Evolutionary conservation across 2,797 vertebrate species (phyloP).

Genomic region (Chrysocyon brachyurus): DNA sequence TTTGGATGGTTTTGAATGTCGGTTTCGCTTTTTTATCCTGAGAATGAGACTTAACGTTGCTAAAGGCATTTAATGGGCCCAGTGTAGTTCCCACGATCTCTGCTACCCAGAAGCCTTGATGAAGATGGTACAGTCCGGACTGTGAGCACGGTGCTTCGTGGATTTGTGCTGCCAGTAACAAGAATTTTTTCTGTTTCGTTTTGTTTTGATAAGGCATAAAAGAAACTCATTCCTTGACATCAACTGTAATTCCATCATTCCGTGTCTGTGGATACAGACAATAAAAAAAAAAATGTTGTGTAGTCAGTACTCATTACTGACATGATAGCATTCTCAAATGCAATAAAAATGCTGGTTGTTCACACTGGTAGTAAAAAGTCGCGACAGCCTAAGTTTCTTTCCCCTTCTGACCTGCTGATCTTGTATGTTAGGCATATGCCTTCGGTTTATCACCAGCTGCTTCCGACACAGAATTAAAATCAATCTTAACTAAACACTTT

Average conservation of each 20-base stretch:
- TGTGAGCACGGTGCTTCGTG: constrained; percentile 92
- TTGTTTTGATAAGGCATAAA: constrained; percentile 90
- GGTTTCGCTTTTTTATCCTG: constrained; percentile 82
- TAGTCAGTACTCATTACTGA: constrained; percentile 96
- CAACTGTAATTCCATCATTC: constrained; percentile 96
- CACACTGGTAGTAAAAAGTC: constrained; percentile 91
- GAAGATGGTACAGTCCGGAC: constrained; percentile 89
- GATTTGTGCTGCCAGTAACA: constrained; percentile 91
- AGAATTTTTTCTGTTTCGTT: constrained; percentile 87
- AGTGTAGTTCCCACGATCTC: constrained; percentile 77
- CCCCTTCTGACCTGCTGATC: constrained; percentile 61
- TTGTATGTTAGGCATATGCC: neutral
- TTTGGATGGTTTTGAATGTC: constrained; percentile 83
- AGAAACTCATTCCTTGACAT: constrained; percentile 95
- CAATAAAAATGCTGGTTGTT: constrained; percentile 99
- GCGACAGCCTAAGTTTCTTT: constrained; percentile 88
- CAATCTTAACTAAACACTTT: constrained; percentile 3
- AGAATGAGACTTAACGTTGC: constrained; percentile 84
- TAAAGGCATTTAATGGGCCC: constrained; percentile 83
- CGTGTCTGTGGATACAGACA: constrained; percentile 96
- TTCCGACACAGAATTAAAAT: neutral
- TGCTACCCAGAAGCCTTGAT: constrained; percentile 88
- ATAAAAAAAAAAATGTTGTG: constrained; percentile 94
- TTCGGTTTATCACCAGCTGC: constrained; percentile 43
- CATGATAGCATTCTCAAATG: constrained; percentile 97